Evolutionary conservation across 1,140 invertebrate species (phyloP), one percentile per base, ranked within the genome.

Genomic region (Drepana arcuata): DNA sequence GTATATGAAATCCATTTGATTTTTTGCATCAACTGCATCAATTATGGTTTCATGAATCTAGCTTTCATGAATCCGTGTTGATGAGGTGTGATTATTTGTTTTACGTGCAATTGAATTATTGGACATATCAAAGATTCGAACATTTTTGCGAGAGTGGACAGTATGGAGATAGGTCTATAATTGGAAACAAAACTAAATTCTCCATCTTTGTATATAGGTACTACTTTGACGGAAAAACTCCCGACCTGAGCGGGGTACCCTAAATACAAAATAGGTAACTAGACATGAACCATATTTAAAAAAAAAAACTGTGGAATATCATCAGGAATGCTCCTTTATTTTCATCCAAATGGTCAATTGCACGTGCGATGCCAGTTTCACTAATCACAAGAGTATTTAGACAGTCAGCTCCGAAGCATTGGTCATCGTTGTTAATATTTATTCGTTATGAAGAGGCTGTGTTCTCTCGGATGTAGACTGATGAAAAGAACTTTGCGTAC

Each of bases 121-220:
- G 12, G 13, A 24, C 13, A 27, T 11, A 47, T 11, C n/a, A 39
- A 10, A 24, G 16, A 29, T 36, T 62, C 54, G 2, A 62, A 29
- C 16, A 48, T 15, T 30, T 57, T 56, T 7, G 41, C 31, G 18
- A 57, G 28, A 29, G 24, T 41, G 36, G 15, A 44, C 9, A 56
- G 30, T 4, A 53, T 41, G 10, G 48, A 56, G 30, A 57, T 60
- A 2, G 53, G 57, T 29, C 57, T 36, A 34, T 57, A 60, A 39
- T 52, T 60, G n/a, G 14, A 15, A 13, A 47, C 27, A 29, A 28
- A 12, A 15, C 11, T 25, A 16, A 21, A 33, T 14, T 38, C 30
- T 13, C 38, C 53, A 6, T 26, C 30, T 43, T 58, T 61, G 18
- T 37, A 33, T 18, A 62, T 6, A 23, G 55, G 51, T 16, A 41